A percentile compares a stretch with the other conserved stretches of the same genome.
Conservation (phyloP, 2,113 vertebrate genomes). For the Pelecanus crispus region DNA sequence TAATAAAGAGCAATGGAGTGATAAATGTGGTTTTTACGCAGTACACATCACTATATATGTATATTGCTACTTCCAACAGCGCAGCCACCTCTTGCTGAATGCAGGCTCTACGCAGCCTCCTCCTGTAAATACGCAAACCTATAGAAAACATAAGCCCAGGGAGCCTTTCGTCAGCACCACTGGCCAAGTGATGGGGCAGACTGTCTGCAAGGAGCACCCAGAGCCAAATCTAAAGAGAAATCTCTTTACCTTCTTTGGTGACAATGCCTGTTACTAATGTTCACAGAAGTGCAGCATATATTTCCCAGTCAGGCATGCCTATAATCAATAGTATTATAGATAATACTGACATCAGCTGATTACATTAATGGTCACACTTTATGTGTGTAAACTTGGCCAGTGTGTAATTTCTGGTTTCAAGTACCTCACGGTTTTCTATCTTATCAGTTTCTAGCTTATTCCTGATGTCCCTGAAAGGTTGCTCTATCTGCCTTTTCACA, state of each 20-base stretch:
- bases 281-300: neutral
- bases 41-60: neutral
- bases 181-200: neutral
- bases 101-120: neutral
- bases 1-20: slow-evolving; percentile 57
- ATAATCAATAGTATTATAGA: neutral
- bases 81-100: neutral
- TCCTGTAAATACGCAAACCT: neutral
- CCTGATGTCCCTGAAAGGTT: neutral
- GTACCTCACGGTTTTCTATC: neutral
- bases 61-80: neutral
- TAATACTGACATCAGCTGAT: neutral
- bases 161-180: neutral
- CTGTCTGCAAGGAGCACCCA: neutral
- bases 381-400: neutral
- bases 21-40: slow-evolving; percentile 25
- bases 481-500: neutral
- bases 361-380: neutral
- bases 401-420: neutral
- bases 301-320: neutral
- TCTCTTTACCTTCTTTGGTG: neutral
- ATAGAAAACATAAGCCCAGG: neutral
- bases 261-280: neutral
- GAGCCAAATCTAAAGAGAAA: neutral
- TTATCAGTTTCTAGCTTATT: neutral